Evolutionary conservation across 2,888 invertebrate genomes (phyloP), one percentile per base, ranked within the genome.

Genomic region (Phengaris alcon): DNA sequence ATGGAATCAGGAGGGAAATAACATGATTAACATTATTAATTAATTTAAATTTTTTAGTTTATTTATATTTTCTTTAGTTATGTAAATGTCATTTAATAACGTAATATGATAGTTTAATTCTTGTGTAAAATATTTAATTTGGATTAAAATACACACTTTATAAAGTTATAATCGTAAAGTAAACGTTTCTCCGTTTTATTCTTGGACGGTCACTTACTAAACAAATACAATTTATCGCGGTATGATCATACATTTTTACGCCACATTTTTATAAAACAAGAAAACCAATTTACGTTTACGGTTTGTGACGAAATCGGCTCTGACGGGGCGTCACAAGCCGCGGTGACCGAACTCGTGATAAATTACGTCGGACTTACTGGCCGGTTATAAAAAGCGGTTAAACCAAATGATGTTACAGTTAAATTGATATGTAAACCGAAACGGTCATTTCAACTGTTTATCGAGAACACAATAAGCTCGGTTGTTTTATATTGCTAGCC

Each of bases 241-340:
- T 15, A 59, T 22, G 15, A 57, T 15, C 8, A 15, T 15, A 59
- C 8, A 59, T 80, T 83, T 83, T 82, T 83, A 81, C 15, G 15
- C 9, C 22, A 59, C 64, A 35, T 35, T 52, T 52, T 64, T 64
- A 35, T 64, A 35, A 64, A 64, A 64, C 35, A 57, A 57, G n/a
- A 35, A 64, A 64, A 35, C 12, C 64, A 64, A 64, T 64, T 81
- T 81, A 76, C 64, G 64, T 35, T 81, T 80, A 77, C 64, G 64
- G 35, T 64, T 64, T 64, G 64, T 64, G 35, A 64, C 64, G 64
- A 64, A 64, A 64, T 64, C 64, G 35, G 35, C 64, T 59, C 64
- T 44, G 64, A 44, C 64, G 64, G 64, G 35, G 64, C 44, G 35
- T 35, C 35, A 15, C 35, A 10, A 15, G 59, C 35, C 13, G 13